Percentiles rank a stretch among this genome's conserved stretches.
These are phyloP conservation scores for Belgica antarctica DNA, from an alignment of 2,888 invertebrate species.

Conservation along the genomic window DNA sequence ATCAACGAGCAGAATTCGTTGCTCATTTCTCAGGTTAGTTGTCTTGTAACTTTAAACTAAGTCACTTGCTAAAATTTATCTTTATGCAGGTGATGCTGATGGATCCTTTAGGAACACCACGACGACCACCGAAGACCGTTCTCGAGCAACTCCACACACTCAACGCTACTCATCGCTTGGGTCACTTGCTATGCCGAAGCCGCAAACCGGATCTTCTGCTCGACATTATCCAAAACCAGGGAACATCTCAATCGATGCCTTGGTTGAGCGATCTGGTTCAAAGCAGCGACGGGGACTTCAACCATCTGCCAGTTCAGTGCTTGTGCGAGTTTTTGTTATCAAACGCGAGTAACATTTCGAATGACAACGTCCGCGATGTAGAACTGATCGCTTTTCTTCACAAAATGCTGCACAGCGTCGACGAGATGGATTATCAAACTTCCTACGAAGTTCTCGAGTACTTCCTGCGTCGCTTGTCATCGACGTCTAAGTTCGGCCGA, in stretches of 20 bases:
- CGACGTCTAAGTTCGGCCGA: constrained; percentile 74
- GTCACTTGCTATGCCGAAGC: constrained; percentile 82
- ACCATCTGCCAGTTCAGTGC: constrained; percentile 94
- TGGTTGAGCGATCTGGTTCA: constrained; percentile 94
- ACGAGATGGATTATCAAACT: constrained; percentile 58
- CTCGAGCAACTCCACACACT: constrained; percentile 76
- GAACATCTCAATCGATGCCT: constrained; percentile 90
- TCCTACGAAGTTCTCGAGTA: constrained; percentile 87
- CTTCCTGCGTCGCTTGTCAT: constrained; percentile 79
- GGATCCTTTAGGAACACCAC: constrained; percentile 78
- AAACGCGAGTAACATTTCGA: constrained; percentile 64
- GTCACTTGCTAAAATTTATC: constrained; percentile 3
- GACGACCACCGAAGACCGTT: constrained; percentile 75
- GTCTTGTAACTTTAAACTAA: too few relatives aligned
- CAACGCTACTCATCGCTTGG: constrained; percentile 76
- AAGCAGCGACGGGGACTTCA: constrained; percentile 73
- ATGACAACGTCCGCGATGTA: constrained; percentile 65
- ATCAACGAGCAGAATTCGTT: constrained; percentile 88
- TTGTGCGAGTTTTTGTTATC: constrained; percentile 91
- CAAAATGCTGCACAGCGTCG: constrained; percentile 56
- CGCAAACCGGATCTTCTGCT: constrained; percentile 88
- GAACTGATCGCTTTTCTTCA: constrained; percentile 66
- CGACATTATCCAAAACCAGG: constrained; percentile 87
- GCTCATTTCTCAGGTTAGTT: constrained; percentile 66
- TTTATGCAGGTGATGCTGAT: constrained; percentile 65